A percentile compares a stretch with the other conserved stretches of the same genome.
Conservation (phyloP, 1,140 invertebrate genomes). For the Geopemphigus sp. region DNA sequence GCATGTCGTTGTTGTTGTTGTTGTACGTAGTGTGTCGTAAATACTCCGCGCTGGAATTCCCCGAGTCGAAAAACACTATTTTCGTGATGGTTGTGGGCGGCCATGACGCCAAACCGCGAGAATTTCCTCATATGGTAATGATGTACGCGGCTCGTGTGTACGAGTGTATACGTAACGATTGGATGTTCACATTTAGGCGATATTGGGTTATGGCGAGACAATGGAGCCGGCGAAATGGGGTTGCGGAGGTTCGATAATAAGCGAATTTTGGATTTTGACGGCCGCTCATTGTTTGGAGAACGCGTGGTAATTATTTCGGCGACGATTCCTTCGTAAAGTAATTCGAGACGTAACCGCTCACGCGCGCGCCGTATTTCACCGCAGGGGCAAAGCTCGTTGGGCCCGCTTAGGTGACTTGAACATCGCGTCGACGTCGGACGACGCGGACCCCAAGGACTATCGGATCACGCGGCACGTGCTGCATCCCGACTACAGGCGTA, state of each 20-base stretch:
- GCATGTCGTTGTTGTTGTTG: no score
- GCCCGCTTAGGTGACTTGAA: conserved; percentile 55
- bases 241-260: conserved; percentile 19
- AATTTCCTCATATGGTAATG: conserved; percentile 25
- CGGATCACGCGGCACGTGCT: conserved; percentile 55
- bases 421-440: conserved; percentile 51
- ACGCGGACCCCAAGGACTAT: conserved; percentile 52
- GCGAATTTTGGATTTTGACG: conserved; percentile 17
- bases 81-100: neutral
- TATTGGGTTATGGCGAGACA: neutral
- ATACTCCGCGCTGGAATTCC: neutral
- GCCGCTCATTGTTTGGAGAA: neutral
- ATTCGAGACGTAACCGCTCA: no score
- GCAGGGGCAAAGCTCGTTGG: conserved; percentile 41
- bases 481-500: conserved; percentile 58
- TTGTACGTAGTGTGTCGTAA: neutral
- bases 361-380: no score
- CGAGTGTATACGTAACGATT: no score
- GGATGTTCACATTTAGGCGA: neutral
- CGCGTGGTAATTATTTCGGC: no score
- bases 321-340: no score
- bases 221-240: neutral
- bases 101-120: neutral
- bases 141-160: no score
- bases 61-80: neutral